These are phyloP conservation scores for Monarcha castaneiventris DNA, from an alignment of 2,113 vertebrate species.

Conservation along the genomic window DNA sequence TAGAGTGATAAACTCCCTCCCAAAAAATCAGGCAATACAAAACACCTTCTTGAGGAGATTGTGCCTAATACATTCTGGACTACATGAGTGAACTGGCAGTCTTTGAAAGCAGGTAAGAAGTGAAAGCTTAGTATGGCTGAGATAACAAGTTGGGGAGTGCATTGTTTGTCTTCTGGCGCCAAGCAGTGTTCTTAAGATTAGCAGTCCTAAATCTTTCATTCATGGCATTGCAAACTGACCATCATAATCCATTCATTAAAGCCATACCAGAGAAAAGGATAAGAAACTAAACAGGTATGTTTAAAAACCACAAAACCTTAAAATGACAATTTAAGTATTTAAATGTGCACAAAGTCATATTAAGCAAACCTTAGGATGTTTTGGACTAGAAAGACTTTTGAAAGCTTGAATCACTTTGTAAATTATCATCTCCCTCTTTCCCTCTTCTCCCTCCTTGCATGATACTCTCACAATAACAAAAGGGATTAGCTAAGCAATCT, in stretches of 20 bases:
- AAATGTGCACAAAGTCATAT: slow-evolving; percentile 19
- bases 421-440: neutral
- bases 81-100: slow-evolving; percentile 57
- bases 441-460: neutral
- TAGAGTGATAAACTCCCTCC: neutral
- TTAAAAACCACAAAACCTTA: slow-evolving; percentile 36
- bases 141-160: slow-evolving; percentile 70
- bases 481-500: slow-evolving; percentile 23
- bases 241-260: slow-evolving; percentile 59
- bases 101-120: slow-evolving; percentile 71
- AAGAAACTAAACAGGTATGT: slow-evolving; percentile 16
- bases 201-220: slow-evolving; percentile 69
- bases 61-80: slow-evolving; percentile 55
- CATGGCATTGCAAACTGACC: slow-evolving; percentile 66
- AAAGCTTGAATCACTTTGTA: neutral
- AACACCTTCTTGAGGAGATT: slow-evolving; percentile 60
- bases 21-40: slow-evolving; percentile 25
- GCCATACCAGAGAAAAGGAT: slow-evolving; percentile 25
- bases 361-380: slow-evolving; percentile 43
- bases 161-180: slow-evolving; percentile 71
- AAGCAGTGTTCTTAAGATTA: slow-evolving; percentile 70
- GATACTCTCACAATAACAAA: neutral
- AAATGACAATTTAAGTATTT: slow-evolving; percentile 46
- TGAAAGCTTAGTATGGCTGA: slow-evolving; percentile 71
- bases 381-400: slow-evolving; percentile 10